phyloP scores from a whole-genome alignment of 2,888 invertebrate genomes.

The Pseudoips prasinana region DNA sequence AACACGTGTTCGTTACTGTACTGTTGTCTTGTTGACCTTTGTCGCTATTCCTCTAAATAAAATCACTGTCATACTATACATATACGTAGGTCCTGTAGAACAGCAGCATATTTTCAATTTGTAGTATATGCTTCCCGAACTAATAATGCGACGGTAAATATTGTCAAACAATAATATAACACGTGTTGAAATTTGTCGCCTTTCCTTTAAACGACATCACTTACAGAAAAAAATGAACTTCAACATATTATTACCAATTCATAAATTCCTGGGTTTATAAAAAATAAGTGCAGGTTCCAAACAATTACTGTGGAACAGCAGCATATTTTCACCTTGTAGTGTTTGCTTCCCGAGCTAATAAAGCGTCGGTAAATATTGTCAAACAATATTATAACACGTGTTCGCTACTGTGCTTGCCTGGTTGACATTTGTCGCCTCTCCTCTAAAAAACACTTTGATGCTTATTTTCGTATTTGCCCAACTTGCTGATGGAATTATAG shows the following conservation, averaged over 20 bases:
- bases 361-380: conserved; percentile 77
- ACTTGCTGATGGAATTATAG: conserved; percentile 75
- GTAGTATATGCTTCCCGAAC: no score
- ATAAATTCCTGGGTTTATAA: no score
- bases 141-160: no score
- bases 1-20: conserved; percentile 76
- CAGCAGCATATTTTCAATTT: no score
- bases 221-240: no score
- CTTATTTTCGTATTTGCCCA: conserved; percentile 77
- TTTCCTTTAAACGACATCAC: no score
- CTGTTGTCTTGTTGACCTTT: conserved; percentile 69
- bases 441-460: conserved; percentile 79
- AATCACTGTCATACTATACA: no score
- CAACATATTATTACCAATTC: no score
- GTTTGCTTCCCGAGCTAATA: conserved; percentile 64
- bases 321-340: conserved; percentile 63
- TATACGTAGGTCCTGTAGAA: no score
- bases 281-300: no score
- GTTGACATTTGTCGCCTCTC: conserved; percentile 73
- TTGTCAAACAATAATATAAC: no score
- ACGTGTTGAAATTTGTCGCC: no score
- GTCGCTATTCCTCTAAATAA: conserved; percentile 75
- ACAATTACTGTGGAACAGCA: conserved; percentile 52
- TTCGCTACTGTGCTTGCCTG: conserved; percentile 69
- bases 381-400: conserved; percentile 77